These are phyloP conservation scores for Saimiri boliviensis DNA, from an alignment of 2,113 vertebrate genomes.

Conservation along the genomic window DNA sequence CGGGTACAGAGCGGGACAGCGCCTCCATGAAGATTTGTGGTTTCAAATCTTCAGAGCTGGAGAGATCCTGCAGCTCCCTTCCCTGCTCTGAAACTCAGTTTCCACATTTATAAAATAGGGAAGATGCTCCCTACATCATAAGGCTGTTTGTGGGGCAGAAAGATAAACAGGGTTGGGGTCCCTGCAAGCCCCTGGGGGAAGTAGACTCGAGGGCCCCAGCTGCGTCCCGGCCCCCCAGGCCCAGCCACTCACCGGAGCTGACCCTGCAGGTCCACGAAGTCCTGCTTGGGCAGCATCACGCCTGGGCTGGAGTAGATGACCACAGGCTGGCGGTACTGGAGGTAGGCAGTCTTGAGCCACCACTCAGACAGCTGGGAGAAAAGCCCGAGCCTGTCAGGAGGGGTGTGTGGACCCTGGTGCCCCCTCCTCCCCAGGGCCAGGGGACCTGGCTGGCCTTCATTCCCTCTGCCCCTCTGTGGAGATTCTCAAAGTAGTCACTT, in stretches of 20 bases:
- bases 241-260: conserved; percentile 92
- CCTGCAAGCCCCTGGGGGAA: neutral
- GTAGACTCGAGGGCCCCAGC: neutral
- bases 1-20: neutral
- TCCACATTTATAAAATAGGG: neutral
- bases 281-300: conserved; percentile 93
- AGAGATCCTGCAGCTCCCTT: neutral
- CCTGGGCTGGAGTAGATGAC: conserved; percentile 95
- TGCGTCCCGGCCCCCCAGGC: neutral
- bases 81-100: conserved; percentile 1
- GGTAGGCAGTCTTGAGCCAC: conserved; percentile 97
- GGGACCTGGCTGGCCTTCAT: neutral
- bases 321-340: conserved; percentile 96
- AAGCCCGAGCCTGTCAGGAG: conserved; percentile 46
- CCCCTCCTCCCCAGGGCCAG: neutral
- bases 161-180: neutral
- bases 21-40: too few species aligned
- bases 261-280: conserved; percentile 95
- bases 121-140: neutral
- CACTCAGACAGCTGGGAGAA: conserved; percentile 93
- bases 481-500: neutral
- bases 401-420: neutral
- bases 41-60: neutral
- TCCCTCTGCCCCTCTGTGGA: neutral
- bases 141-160: neutral